Evolutionary conservation across 2,888 invertebrate species (phyloP), one percentile per base, ranked within the genome.

Genomic region (Conchocele bisecta): DNA sequence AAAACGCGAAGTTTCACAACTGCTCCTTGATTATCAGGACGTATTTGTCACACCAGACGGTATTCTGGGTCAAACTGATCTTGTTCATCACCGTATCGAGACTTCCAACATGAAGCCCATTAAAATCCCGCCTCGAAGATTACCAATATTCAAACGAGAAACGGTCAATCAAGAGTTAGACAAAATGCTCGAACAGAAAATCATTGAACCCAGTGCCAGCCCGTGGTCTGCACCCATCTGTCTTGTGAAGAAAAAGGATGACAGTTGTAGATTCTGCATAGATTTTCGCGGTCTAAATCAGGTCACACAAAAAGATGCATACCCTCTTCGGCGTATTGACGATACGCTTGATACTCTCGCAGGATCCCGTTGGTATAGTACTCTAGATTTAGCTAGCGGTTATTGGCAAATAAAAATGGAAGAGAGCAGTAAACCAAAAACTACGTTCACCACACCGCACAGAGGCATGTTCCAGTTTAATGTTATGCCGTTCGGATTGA

Each of bases 401-500:
- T 76, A 76, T 35, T 73, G 72, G 76, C 69, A 73, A 53, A 46
- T 68, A 4, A 59, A 65, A 50, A 69, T 73, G 69, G 42, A 50
- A 3, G 65, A 57, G n/a, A 35, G 50, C 1, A 22, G 37, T 59
- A 71, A 71, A 53, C 48, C 50, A 1, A 63, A 57, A 44, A 65
- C 76, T 26, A 51, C 50, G 15, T 76, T 76, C 26, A 59, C 35
- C 22, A 46, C 68, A n/a, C 54, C 50, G 4, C 72, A 72, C 53
- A 24, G 60, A 11, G 67, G 70, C 6, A n/a, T 64, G 17, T 71
- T 42, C 26, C 66, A 66, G 20, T 75, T 68, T 41, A 66, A 51
- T n/a, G 46, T 58, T 15, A 41, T 66, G 35, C 51, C 66, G 9
- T 66, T 66, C 33, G 67, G 59, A 3, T 24, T 59, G 5, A 35